A percentile compares a stretch with the other conserved stretches of the same genome.
These are phyloP conservation scores for Perca fluviatilis DNA, from an alignment of 2,113 vertebrate genomes.

Conservation along the genomic window DNA sequence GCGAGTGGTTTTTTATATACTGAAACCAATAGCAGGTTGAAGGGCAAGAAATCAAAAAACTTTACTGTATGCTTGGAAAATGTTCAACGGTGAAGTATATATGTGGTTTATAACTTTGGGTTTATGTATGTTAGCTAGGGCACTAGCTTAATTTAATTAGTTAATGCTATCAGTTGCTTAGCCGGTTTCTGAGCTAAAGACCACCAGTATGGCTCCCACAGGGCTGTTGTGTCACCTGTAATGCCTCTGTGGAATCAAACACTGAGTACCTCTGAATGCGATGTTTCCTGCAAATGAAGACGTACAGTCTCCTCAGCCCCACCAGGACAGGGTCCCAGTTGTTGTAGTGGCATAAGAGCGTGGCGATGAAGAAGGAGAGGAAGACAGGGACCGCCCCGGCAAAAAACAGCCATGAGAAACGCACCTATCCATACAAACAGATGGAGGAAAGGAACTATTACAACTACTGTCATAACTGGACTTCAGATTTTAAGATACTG, in stretches of 20 bases:
- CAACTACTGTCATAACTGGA: neutral
- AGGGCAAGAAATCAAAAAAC: neutral
- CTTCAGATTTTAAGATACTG: neutral
- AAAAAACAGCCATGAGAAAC: conserved; percentile 98
- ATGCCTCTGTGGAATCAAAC: neutral
- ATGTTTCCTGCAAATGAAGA: conserved; percentile 94
- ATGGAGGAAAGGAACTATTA: neutral
- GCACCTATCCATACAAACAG: conserved; percentile 83
- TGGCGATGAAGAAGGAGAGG: conserved; percentile 94
- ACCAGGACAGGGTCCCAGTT: conserved; percentile 99
- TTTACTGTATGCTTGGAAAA: neutral
- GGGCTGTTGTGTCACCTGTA: neutral
- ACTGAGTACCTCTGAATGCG: conserved; percentile 89
- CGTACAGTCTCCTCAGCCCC: conserved; percentile 92
- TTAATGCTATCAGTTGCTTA: neutral
- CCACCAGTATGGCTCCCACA: neutral
- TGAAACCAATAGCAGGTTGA: neutral
- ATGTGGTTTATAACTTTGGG: neutral
- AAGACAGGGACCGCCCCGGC: conserved; percentile 94
- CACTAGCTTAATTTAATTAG: neutral
- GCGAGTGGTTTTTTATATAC: neutral
- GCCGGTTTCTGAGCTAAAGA: neutral
- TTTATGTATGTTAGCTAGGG: neutral
- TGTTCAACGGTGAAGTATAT: neutral
- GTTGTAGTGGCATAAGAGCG: conserved; percentile 95